These are phyloP conservation scores for Grammomys dolichurus DNA, from an alignment of 2,113 vertebrate species.

Conservation along the genomic window DNA sequence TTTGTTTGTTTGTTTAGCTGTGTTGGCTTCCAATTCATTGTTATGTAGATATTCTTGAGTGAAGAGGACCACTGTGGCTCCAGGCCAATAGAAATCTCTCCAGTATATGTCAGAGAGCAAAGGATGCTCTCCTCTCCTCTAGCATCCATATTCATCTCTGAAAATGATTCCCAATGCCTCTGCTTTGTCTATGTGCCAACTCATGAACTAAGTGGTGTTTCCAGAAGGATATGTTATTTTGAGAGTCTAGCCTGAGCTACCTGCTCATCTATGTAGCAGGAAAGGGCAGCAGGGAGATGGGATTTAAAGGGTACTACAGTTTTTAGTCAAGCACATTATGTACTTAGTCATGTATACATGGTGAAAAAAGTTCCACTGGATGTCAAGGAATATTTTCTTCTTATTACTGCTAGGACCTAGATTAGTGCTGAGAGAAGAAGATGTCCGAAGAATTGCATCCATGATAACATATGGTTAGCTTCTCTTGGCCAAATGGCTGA, in stretches of 20 bases:
- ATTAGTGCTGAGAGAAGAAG: not conserved
- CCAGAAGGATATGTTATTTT: not conserved
- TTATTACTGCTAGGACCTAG: not conserved
- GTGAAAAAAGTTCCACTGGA: not conserved
- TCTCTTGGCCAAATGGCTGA: not conserved
- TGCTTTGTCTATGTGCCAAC: not conserved
- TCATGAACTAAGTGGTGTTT: not conserved
- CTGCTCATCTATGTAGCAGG: not conserved
- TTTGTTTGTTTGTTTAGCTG: constrained; percentile 18
- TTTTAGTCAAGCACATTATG: not conserved
- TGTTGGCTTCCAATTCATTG: not conserved
- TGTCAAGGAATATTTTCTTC: constrained; percentile 12
- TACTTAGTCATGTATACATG: not conserved
- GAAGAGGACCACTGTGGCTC: not conserved
- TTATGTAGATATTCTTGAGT: not conserved
- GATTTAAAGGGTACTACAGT: not conserved
- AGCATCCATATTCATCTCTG: not conserved
- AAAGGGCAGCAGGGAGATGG: not conserved
- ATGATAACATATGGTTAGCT: not conserved
- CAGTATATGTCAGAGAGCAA: not conserved
- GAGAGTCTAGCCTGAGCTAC: not conserved
- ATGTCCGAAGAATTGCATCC: not conserved
- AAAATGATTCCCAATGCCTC: not conserved
- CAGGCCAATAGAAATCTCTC: not conserved
- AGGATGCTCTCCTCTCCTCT: not conserved